phyloP scores from a whole-genome alignment of 2,888 invertebrate species.

The Perithous albicinctus region DNA sequence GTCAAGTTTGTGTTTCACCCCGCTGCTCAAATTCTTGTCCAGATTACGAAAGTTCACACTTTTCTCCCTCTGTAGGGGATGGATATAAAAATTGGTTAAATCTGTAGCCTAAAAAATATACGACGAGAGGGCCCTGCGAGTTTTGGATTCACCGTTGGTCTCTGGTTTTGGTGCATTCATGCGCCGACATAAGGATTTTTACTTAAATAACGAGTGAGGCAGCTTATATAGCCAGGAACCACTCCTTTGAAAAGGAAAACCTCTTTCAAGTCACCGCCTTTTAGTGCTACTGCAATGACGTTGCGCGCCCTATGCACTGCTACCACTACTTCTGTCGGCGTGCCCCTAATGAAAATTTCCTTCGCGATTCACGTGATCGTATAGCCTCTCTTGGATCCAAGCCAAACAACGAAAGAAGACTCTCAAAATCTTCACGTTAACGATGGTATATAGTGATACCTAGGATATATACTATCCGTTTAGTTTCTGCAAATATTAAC shows the following conservation, averaged over 20 bases:
- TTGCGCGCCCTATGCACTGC: slow-evolving; percentile 42
- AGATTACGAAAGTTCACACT: slow-evolving; percentile 21
- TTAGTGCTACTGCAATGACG: slow-evolving; percentile 73
- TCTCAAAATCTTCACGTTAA: slow-evolving; percentile 28
- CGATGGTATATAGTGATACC: slow-evolving; percentile 21
- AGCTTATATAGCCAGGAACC: slow-evolving; percentile 45
- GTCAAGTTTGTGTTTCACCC: slow-evolving; percentile 3
- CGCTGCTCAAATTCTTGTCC: not conserved
- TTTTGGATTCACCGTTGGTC: slow-evolving; percentile 50
- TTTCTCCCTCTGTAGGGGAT: slow-evolving; percentile 4
- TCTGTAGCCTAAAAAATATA: slow-evolving; percentile 32
- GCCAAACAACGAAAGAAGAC: not conserved
- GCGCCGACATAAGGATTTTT: slow-evolving; percentile 77
- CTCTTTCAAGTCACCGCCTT: slow-evolving; percentile 83
- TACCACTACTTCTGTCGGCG: slow-evolving; percentile 25
- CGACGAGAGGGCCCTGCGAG: slow-evolving; percentile 2
- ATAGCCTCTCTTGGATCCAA: not conserved
- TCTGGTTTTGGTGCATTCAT: slow-evolving; percentile 54
- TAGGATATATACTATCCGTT: slow-evolving; percentile 2
- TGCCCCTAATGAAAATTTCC: slow-evolving; percentile 60
- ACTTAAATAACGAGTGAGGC: slow-evolving; percentile 39
- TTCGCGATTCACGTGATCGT: slow-evolving; percentile 46
- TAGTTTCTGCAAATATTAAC: slow-evolving; percentile 51
- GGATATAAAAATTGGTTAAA: slow-evolving; percentile 56
- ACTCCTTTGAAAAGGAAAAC: slow-evolving; percentile 83